Percentiles rank a stretch among this genome's conserved stretches.
Conservation (phyloP, 2,113 vertebrate genomes). For the Lipotes vexillifer region DNA sequence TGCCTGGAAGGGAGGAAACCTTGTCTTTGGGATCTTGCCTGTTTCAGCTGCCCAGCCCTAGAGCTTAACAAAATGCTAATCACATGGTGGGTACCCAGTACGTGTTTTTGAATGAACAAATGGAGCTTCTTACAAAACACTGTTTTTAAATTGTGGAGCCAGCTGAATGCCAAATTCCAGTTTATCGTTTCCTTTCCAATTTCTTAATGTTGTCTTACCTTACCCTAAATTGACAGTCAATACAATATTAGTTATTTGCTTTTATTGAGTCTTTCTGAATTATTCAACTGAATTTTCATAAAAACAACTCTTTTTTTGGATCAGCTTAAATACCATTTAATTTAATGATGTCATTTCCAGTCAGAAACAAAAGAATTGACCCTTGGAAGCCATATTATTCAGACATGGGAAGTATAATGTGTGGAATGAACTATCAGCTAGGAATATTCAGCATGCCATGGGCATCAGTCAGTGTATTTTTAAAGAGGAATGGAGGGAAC, state of each 20-base stretch:
- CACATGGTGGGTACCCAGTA: background rate
- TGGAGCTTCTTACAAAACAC: background rate
- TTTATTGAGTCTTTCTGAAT: background rate
- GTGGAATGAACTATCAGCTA: background rate
- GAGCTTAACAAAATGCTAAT: background rate
- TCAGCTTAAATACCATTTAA: constrained; percentile 3
- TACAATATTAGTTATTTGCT: background rate
- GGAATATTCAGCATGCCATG: background rate
- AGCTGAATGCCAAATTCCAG: background rate
- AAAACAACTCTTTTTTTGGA: background rate
- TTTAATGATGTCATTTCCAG: background rate
- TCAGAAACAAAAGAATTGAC: background rate
- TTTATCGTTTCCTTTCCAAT: background rate
- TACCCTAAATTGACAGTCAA: background rate
- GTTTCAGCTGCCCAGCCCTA: background rate
- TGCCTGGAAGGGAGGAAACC: background rate
- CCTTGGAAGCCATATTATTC: background rate
- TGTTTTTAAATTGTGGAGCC: background rate
- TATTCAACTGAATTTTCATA: constrained; percentile 20
- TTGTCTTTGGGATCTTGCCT: background rate
- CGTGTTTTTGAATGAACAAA: background rate
- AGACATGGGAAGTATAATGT: background rate
- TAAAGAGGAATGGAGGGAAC: background rate
- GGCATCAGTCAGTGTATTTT: background rate
- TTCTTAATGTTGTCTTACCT: background rate